Evolutionary conservation across 2,113 vertebrate genomes (phyloP).

Genomic region (Phycodurus eques): DNA sequence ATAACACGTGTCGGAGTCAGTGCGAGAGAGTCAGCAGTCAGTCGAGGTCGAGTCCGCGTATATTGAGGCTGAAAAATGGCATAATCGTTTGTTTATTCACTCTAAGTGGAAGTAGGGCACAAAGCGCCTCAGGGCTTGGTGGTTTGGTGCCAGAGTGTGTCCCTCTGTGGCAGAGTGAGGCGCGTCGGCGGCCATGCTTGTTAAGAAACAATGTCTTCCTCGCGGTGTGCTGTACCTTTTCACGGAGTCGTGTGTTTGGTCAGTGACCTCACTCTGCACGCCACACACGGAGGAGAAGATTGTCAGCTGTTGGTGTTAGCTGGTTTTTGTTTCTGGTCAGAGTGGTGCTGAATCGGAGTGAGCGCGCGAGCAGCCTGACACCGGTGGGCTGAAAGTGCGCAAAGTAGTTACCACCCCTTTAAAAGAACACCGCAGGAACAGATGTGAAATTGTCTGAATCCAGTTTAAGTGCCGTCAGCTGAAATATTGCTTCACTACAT

Average conservation of each 20-base stretch:
- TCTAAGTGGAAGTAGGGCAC: slow-evolving; percentile 66
- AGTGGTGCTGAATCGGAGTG: slow-evolving; percentile 62
- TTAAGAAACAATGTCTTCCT: slow-evolving; percentile 26
- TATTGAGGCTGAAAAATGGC: slow-evolving; percentile 24
- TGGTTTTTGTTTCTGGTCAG: slow-evolving; percentile 55
- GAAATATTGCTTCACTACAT: slow-evolving; percentile 14
- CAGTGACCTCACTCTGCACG: slow-evolving; percentile 28
- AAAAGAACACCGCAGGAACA: slow-evolving; percentile 14
- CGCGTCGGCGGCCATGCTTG: slow-evolving; percentile 31
- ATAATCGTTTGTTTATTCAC: slow-evolving; percentile 47
- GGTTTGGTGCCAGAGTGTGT: slow-evolving; percentile 46
- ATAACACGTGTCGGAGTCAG: background rate
- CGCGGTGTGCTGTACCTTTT: background rate
- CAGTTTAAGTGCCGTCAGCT: slow-evolving; percentile 19
- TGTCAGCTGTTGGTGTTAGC: slow-evolving; percentile 48
- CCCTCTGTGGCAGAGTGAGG: slow-evolving; percentile 38
- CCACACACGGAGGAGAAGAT: slow-evolving; percentile 43
- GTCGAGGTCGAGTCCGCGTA: slow-evolving; percentile 20
- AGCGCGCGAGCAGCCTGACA: slow-evolving; percentile 59
- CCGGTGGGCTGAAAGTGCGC: slow-evolving; percentile 48
- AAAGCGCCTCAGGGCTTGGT: slow-evolving; percentile 54
- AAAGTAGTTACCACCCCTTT: background rate
- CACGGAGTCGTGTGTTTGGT: background rate
- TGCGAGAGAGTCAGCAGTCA: slow-evolving; percentile 13
- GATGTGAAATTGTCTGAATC: slow-evolving; percentile 20